Base-by-base conservation (phyloP, 2,888 invertebrate species). In the Troides oblongomaculatus region DNA sequence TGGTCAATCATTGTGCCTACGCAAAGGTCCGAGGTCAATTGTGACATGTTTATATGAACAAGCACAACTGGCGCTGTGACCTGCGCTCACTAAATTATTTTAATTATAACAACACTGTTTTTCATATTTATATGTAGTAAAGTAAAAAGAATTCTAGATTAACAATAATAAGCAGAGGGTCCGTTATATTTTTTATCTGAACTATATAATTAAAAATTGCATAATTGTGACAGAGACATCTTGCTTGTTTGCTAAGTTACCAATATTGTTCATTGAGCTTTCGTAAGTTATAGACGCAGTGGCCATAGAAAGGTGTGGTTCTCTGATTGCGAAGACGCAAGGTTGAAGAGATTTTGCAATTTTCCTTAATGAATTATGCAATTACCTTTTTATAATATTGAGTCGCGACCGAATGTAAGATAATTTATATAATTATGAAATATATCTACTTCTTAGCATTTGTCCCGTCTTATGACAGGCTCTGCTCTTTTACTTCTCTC, bases 1-100 rank as follows among this genome's bases (percentile, higher is more conserved):
- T 79, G 88, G 90, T 64, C 66, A 81, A 79, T 79, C 85, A 81
- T 85, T 85, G 84, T 74, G 87, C 90, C 92, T 84, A 90, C 90
- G 87, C 88, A 73, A 64, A 66, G 68, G 62, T 63, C 73, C 74
- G 80, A 62, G 64, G 65, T 58, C 65, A 65, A 50, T 62, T 69
- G 80, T 79, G 78, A 74, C 74, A 75, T 79, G 77, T 64, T 63
- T 68, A 62, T 63, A 68, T 66, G 64, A 50, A 67, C 64, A 66
- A 21, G 21, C 46, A 23, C 23, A 62, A n/a, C 7, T 6, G 63
- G 67, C 21, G 30, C 66, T 59, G 25, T 57, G 21, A 18, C 65
- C 53, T 36, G 18, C 53, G 60, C 14, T 2, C 39, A 2, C 8
- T 60, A 43, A 53, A 53, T 53, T 53, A 6, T 8, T n/a, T 53